A percentile compares a stretch with the other conserved stretches of the same genome.
These are phyloP conservation scores for Desmophyllum pertusum DNA, from an alignment of 92 coral and sea anemone species.

Conservation along the genomic window DNA sequence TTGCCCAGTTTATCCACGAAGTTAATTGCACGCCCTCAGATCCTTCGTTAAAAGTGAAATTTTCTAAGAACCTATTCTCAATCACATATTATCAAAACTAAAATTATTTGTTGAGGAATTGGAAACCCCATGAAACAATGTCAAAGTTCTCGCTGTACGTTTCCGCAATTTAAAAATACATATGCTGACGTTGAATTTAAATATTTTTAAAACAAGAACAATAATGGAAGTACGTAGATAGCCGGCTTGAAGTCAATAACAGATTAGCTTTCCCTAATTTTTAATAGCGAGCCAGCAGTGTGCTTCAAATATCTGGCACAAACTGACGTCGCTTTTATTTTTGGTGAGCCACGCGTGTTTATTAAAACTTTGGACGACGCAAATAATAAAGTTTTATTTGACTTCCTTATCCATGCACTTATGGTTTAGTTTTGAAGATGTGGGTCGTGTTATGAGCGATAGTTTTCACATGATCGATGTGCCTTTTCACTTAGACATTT, in stretches of 20 bases:
- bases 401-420: background rate
- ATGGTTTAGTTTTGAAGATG: background rate
- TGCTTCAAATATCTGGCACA: background rate
- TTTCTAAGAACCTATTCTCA: background rate
- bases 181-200: background rate
- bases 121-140: background rate
- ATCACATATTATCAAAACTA: background rate
- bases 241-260: conserved; percentile 17
- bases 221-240: background rate
- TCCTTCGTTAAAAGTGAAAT: background rate
- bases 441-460: background rate
- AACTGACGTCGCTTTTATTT: conserved; percentile 6
- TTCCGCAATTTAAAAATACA: background rate
- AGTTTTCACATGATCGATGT: too few species aligned
- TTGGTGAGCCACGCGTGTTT: background rate
- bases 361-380: background rate
- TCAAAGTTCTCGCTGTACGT: background rate
- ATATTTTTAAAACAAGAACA: background rate
- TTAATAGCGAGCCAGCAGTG: conserved; percentile 19
- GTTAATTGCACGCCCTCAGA: conserved; percentile 16
- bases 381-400: background rate
- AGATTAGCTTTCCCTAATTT: background rate
- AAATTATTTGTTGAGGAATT: background rate
- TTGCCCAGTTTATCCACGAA: background rate
- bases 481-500: background rate